phyloP scores from a whole-genome alignment of 2,113 vertebrate genomes.

The Patagioenas fasciata region DNA sequence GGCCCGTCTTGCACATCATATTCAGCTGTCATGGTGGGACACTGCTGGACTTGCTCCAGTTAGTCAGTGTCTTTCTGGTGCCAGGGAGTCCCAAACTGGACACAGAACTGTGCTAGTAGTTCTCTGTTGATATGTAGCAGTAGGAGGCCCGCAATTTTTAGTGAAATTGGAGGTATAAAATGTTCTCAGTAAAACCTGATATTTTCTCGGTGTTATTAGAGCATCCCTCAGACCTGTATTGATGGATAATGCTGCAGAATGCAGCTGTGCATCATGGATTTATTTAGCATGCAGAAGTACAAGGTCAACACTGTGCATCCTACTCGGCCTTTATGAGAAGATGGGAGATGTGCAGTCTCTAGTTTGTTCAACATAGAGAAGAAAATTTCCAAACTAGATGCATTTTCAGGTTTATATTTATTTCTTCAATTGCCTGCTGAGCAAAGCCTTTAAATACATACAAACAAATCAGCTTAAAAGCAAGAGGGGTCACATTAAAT shows the following conservation, averaged over 20 bases:
- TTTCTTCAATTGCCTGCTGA: background rate
- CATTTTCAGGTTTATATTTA: background rate
- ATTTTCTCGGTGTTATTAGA: background rate
- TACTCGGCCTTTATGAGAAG: background rate
- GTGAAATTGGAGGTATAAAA: background rate
- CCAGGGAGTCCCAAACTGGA: too few relatives aligned
- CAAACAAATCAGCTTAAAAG: background rate
- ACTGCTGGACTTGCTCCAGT: background rate
- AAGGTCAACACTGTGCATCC: background rate
- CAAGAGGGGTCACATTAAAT: background rate
- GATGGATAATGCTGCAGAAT: background rate
- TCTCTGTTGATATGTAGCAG: background rate
- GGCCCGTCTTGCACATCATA: background rate
- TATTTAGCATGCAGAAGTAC: background rate
- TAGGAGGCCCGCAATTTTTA: background rate
- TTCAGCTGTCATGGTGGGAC: rapidly evolving
- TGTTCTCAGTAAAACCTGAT: background rate
- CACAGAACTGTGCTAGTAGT: background rate
- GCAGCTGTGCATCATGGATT: background rate
- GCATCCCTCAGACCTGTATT: background rate
- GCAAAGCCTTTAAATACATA: background rate
- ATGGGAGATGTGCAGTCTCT: background rate
- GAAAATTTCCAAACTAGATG: background rate
- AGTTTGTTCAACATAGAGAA: background rate
- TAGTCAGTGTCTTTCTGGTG: background rate